phyloP scores from a whole-genome alignment of 2,888 invertebrate genomes.

The Epistrophella euchroma region DNA sequence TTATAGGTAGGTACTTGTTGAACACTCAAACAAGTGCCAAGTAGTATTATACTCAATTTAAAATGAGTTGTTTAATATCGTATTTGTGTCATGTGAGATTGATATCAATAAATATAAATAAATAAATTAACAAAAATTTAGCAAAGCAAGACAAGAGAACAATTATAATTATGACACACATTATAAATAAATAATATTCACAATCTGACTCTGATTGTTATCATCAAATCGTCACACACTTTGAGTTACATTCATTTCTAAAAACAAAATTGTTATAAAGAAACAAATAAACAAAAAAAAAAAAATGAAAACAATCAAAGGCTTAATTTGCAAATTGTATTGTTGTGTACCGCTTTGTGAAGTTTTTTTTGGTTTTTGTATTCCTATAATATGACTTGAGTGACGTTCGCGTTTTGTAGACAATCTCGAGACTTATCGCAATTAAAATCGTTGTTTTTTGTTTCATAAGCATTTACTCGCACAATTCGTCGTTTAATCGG shows the following conservation, averaged over 20 bases:
- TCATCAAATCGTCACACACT: constrained; percentile 15
- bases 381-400: constrained; percentile 30
- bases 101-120: constrained; percentile 31
- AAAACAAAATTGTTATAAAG: background rate
- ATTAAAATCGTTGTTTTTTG: constrained; percentile 30
- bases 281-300: constrained; percentile 26
- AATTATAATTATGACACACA: constrained; percentile 28
- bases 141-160: constrained; percentile 24
- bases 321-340: constrained; percentile 20
- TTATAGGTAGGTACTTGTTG: background rate
- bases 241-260: background rate
- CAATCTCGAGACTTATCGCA: constrained; percentile 56
- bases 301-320: constrained; percentile 8
- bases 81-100: constrained; percentile 47
- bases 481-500: constrained; percentile 43
- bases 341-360: constrained; percentile 41
- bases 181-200: constrained; percentile 10
- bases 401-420: constrained; percentile 40
- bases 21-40: constrained; percentile 16
- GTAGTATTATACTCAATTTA: background rate
- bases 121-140: constrained; percentile 17
- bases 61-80: background rate
- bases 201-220: constrained; percentile 31
- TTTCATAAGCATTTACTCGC: constrained; percentile 44
- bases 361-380: constrained; percentile 12